Conservation (phyloP, 2,113 vertebrate species). For the Daboia siamensis region DNA sequence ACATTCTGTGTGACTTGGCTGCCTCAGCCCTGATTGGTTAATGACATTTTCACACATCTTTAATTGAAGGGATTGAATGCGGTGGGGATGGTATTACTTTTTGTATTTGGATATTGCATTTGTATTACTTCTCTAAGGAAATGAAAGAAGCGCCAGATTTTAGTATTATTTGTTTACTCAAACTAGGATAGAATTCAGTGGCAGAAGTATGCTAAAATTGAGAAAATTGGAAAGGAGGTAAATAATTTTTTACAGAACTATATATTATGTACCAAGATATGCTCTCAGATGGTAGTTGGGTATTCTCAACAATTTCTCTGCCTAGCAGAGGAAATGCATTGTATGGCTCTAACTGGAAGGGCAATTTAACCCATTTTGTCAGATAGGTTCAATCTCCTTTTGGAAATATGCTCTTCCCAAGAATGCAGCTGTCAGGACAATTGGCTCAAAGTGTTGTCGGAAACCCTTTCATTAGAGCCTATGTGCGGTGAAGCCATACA, state of each 20-base stretch:
- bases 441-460: constrained; percentile 54
- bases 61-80: background rate
- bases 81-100: background rate
- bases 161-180: background rate
- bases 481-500: constrained; percentile 45
- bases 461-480: constrained; percentile 49
- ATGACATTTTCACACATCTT: background rate
- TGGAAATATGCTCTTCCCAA: constrained; percentile 51
- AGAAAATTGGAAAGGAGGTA: background rate
- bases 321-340: constrained; percentile 12
- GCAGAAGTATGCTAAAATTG: background rate
- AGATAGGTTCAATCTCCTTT: constrained; percentile 45
- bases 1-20: background rate
- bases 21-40: background rate
- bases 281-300: background rate
- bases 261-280: constrained; percentile 42
- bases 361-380: constrained; percentile 46
- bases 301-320: constrained; percentile 22
- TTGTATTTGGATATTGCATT: background rate
- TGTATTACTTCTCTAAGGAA: background rate
- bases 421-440: constrained; percentile 55
- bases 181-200: background rate
- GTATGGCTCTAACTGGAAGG: constrained; percentile 34
- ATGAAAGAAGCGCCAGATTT: background rate
- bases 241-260: background rate